Evolutionary conservation across 2,888 invertebrate species (phyloP), one percentile per base, ranked within the genome.

Genomic region (Tyria jacobaeae): DNA sequence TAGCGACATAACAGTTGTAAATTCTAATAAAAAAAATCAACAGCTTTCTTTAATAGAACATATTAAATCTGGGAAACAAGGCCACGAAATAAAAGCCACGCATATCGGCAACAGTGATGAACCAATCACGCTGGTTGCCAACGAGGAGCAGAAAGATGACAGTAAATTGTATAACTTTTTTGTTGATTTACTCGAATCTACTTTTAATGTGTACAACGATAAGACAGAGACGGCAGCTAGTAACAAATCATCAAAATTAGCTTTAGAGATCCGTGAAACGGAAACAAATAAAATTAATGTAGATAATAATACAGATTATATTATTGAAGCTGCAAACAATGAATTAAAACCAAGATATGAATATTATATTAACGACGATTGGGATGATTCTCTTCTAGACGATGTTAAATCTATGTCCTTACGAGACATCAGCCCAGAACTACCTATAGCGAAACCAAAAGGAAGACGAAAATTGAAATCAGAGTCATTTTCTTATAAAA

Each of bases 91-190:
- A 44, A 44, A 44, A 14, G 35, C 3, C 35, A 35, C 69, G 49
- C 56, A 75, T 0, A 57, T 73, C 10, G 69, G 80, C 0, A 72
- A 72, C 0, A 82, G 84, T 7, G 79, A 83, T 12, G 37, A 52
- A 5, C 53, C 56, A 0, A 48, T 58, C 0, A 86, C 83, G 0
- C 34, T 82, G 3, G 74, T 84, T 0, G 60, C 70, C 0, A 70
- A 79, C 5, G 62, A 74, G 0, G 58, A 61, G 3, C 67, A 70
- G 0, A 79, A 67, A 60, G 73, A 79, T 0, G 83, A 87, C 7
- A 82, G 81, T 21, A 76, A 79, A 12, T 48, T 91, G 0, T 90
- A 89, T 53, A 87, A 88, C 53, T 85, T 91, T 53, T 90, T 90
- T 52, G 85, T 89, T 0, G 88, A 92, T 71, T 55, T 91, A 10